A percentile compares a stretch with the other conserved stretches of the same genome.
Evolutionary conservation across 2,888 invertebrate genomes (phyloP).

Genomic region (Synergus itoensis): DNA sequence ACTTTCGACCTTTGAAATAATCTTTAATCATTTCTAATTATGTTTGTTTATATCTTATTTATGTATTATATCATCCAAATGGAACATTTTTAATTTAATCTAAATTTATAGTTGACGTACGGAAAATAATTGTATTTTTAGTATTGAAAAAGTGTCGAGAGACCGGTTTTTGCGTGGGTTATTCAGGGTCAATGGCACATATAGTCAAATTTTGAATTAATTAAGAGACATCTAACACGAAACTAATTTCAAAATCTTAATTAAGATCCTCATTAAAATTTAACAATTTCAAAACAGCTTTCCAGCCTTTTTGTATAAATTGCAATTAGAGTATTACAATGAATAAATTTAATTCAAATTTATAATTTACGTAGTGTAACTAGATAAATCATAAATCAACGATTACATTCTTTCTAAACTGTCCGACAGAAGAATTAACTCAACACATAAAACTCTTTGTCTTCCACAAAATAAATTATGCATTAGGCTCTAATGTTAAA

Average conservation of each 20-base stretch:
- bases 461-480: not conserved
- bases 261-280: not conserved
- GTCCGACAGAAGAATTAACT: not conserved
- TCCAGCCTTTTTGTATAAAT: not conserved
- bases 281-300: not conserved
- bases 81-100: not conserved
- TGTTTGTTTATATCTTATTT: not conserved
- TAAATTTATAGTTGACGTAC: not conserved
- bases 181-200: conserved; percentile 5
- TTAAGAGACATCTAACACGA: not conserved
- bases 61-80: not conserved
- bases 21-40: not conserved
- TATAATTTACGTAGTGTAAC: not conserved
- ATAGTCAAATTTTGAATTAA: not conserved
- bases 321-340: not conserved
- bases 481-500: not conserved
- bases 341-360: not conserved
- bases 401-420: not conserved
- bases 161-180: conserved; percentile 35
- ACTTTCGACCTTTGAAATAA: too few species aligned
- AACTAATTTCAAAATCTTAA: not conserved
- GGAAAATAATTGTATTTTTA: not conserved
- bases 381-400: not conserved
- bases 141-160: not conserved
- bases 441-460: not conserved